Conservation (phyloP, 1,140 invertebrate genomes). For the Bombus consobrinus region DNA sequence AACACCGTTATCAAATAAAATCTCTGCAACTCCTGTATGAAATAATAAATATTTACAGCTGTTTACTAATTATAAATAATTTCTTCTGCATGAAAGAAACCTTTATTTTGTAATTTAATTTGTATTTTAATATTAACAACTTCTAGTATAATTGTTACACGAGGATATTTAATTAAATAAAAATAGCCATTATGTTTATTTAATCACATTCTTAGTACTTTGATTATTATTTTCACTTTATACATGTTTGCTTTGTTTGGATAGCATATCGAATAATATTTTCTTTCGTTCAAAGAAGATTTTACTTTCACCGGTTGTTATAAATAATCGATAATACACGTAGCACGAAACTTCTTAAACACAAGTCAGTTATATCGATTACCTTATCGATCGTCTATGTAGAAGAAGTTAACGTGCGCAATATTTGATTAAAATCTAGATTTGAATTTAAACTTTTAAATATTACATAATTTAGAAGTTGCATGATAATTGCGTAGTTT, state of each 20-base stretch:
- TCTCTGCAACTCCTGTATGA: slow-evolving; percentile 88
- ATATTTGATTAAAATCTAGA: background rate
- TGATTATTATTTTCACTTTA: background rate
- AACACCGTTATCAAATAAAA: slow-evolving; percentile 93
- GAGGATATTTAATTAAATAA: too few relatives aligned
- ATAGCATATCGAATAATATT: background rate
- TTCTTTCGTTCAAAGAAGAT: background rate
- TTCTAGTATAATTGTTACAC: too few relatives aligned
- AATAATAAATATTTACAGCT: background rate
- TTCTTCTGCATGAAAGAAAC: background rate
- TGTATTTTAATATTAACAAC: too few relatives aligned
- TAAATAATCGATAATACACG: background rate
- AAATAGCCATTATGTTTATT: too few relatives aligned
- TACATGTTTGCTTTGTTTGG: background rate
- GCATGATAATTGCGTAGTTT: background rate
- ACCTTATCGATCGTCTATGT: background rate
- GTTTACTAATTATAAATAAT: background rate
- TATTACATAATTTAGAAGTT: background rate
- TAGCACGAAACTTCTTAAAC: background rate
- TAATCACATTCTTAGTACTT: too few relatives aligned
- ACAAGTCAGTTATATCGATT: background rate
- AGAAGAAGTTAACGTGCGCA: background rate
- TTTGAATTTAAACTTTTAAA: background rate
- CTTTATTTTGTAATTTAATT: too few relatives aligned
- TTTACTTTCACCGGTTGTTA: background rate